Conservation (phyloP, 2,113 vertebrate species). For the Neofelis nebulosa region DNA sequence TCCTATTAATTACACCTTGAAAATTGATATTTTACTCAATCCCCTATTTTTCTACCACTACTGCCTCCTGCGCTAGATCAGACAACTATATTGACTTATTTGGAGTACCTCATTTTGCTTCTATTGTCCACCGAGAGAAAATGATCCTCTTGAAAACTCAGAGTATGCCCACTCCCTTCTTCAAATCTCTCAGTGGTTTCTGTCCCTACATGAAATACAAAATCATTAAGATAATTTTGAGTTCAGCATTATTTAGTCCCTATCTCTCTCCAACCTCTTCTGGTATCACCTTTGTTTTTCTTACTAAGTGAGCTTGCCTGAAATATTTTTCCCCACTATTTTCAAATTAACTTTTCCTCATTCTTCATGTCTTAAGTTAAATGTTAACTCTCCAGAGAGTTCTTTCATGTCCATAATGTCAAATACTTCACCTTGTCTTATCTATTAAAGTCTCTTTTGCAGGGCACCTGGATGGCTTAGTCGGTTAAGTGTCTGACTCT, state of each 20-base stretch:
- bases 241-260: not conserved
- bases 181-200: not conserved
- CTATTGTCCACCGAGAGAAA: not conserved
- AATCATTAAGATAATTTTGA: not conserved
- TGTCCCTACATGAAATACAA: not conserved
- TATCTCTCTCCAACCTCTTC: not conserved
- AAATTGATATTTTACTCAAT: not conserved
- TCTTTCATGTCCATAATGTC: not conserved
- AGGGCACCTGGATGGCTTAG: no score
- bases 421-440: not conserved
- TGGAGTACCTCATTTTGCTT: not conserved
- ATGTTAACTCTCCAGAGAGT: not conserved
- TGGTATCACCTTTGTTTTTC: not conserved
- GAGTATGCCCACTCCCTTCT: not conserved
- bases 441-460: not conserved
- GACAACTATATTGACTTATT: not conserved
- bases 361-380: not conserved
- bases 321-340: not conserved
- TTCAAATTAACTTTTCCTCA: not conserved
- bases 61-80: not conserved
- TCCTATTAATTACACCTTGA: not conserved
- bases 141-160: not conserved
- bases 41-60: not conserved
- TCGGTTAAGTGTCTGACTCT: no score
- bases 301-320: not conserved